These are phyloP conservation scores for Cremastobaeus sp. DNA, from an alignment of 2,888 invertebrate genomes.

Conservation along the genomic window DNA sequence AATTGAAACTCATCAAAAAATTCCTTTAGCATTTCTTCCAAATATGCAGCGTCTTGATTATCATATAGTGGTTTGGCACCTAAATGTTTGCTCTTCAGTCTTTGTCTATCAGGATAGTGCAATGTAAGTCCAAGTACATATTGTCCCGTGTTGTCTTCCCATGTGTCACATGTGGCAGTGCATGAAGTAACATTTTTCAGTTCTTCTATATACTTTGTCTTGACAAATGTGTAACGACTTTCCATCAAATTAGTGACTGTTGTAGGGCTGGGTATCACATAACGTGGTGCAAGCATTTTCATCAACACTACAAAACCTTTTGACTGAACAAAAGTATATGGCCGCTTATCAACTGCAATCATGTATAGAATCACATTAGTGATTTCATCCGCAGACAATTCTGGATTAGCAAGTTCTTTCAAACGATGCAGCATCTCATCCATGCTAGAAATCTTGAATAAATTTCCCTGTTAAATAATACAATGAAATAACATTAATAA, in stretches of 20 bases:
- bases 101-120: background rate
- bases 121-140: slow-evolving; percentile 3
- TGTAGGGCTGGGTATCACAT: background rate
- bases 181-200: background rate
- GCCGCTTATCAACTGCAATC: slow-evolving; percentile 3
- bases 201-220: background rate
- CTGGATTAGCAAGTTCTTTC: background rate
- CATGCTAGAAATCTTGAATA: background rate
- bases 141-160: background rate
- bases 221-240: background rate
- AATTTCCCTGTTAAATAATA: background rate
- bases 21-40: background rate
- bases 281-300: background rate
- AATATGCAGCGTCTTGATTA: background rate
- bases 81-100: background rate
- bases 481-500: background rate
- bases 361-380: slow-evolving; percentile 2
- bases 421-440: background rate
- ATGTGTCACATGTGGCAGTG: background rate
- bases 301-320: background rate
- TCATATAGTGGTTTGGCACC: slow-evolving; percentile 4
- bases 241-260: background rate
- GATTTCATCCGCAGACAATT: background rate
- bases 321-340: background rate
- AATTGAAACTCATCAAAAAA: slow-evolving; percentile 2